Conservation (phyloP, 2,113 vertebrate species). For the Crotalus helleri region DNA sequence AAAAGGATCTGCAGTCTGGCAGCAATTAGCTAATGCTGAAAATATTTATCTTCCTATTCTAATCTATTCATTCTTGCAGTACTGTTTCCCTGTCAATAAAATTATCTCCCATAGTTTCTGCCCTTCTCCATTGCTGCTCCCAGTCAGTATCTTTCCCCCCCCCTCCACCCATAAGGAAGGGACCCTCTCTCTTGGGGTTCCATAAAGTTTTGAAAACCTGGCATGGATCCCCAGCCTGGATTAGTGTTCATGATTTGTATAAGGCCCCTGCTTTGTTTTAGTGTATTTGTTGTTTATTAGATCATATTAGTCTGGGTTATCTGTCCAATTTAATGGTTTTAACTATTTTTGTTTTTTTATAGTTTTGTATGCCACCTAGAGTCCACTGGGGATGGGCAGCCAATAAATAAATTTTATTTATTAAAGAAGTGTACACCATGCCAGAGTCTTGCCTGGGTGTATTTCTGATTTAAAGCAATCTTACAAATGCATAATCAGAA, state of each 20-base stretch:
- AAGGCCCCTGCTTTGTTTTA: not conserved
- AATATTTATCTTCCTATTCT: not conserved
- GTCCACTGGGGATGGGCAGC: not conserved
- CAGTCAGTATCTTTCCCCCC: not conserved
- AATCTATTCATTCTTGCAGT: not conserved
- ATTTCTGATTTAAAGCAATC: not conserved
- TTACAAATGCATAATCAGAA: not conserved
- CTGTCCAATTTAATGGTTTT: not conserved
- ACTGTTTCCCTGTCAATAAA: not conserved
- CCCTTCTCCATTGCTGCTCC: not conserved
- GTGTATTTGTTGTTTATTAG: not conserved
- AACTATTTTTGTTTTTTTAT: not conserved
- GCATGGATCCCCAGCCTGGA: not conserved
- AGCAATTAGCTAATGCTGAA: not conserved
- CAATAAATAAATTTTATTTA: not conserved
- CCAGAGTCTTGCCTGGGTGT: not conserved
- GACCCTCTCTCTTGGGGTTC: not conserved
- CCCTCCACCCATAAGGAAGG: not conserved
- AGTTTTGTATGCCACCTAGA: not conserved
- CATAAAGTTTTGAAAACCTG: not conserved
- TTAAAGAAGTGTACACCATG: not conserved
- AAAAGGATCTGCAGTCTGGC: not conserved
- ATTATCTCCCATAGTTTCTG: not conserved
- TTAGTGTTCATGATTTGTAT: not conserved
- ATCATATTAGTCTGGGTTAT: not conserved